Evolutionary conservation across 1,140 invertebrate genomes (phyloP), one percentile per base, ranked within the genome.

Genomic region (Drosophila busckii): DNA sequence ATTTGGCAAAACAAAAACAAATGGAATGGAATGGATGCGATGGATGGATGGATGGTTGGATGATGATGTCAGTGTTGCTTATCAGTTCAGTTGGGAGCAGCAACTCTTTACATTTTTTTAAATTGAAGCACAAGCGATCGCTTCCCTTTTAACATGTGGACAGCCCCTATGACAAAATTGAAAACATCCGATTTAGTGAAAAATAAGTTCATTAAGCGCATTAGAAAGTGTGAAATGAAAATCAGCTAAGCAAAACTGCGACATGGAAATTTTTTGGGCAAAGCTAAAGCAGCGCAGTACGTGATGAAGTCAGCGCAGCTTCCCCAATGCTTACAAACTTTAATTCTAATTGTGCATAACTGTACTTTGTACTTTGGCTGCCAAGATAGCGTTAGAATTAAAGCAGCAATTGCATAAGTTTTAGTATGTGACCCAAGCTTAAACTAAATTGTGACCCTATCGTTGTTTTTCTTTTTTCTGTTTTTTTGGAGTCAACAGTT

Each of bases 201-300:
- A 35, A 7, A 23, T 23, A 48, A 52, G 53, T 28, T 62, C 62
- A 71, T 71, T 62, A 60, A 52, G 40, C 16, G 48, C 70, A 64
- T 64, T 68, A 64, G 70, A 75, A 73, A 73, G 70, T 73, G 69
- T 73, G 63, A 46, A 69, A 54, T n/a, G n/a, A 62, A 50, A 38
- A 12, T 37, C 60, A 65, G 54, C 55, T 70, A 66, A 62, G 61
- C 40, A 53, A 56, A 67, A n/a, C n/a, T n/a, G n/a, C n/a, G n/a
- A n/a, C n/a, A n/a, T n/a, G n/a, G n/a, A n/a, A n/a, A n/a, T n/a
- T n/a, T n/a, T n/a, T n/a, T n/a, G n/a, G n/a, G n/a, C n/a, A n/a
- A n/a, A n/a, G n/a, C n/a, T n/a, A n/a, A n/a, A n/a, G n/a, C n/a
- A n/a, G n/a, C n/a, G n/a, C n/a, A n/a, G n/a, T n/a, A n/a, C n/a